A percentile compares a stretch with the other conserved stretches of the same genome.
Evolutionary conservation across 2,888 invertebrate species (phyloP).

Genomic region (Heterodera filipjevi): DNA sequence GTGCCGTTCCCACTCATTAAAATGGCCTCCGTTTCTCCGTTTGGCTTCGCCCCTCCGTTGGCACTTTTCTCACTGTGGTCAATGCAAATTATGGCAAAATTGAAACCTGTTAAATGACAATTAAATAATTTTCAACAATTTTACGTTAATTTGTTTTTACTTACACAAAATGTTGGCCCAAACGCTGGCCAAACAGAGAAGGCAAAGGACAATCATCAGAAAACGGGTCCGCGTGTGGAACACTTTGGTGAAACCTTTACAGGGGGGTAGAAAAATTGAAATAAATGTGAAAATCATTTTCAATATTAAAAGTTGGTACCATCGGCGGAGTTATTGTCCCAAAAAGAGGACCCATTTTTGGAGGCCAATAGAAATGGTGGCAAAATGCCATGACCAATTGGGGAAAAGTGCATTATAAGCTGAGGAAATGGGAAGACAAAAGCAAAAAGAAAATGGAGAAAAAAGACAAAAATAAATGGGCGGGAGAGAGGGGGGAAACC

Average conservation of each 20-base stretch:
- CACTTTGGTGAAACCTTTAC: constrained; percentile 46
- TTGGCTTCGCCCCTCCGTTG: not conserved
- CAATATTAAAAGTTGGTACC: not conserved
- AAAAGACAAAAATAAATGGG: not conserved
- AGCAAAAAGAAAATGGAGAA: not conserved
- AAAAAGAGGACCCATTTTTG: not conserved
- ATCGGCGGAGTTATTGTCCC: not conserved
- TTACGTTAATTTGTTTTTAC: not conserved
- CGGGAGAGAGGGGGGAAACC: no score
- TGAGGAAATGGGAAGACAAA: not conserved
- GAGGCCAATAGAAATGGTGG: not conserved
- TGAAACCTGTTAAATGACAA: constrained; percentile 43
- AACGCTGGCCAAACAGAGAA: constrained; percentile 60
- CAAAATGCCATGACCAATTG: not conserved
- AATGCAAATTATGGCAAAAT: constrained; percentile 62
- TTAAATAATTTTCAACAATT: not conserved
- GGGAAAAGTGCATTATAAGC: not conserved
- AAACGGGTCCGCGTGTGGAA: constrained; percentile 63
- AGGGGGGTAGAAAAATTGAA: not conserved
- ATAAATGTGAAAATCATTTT: not conserved
- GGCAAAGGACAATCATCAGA: constrained; percentile 58
- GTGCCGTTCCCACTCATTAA: not conserved
- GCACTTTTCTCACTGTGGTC: constrained; percentile 13
- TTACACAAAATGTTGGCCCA: constrained; percentile 63
- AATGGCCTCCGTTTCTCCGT: not conserved